Percentiles rank a stretch among this genome's conserved stretches.
Conservation (phyloP, 2,797 vertebrate species). For the Numenius phaeopus region DNA sequence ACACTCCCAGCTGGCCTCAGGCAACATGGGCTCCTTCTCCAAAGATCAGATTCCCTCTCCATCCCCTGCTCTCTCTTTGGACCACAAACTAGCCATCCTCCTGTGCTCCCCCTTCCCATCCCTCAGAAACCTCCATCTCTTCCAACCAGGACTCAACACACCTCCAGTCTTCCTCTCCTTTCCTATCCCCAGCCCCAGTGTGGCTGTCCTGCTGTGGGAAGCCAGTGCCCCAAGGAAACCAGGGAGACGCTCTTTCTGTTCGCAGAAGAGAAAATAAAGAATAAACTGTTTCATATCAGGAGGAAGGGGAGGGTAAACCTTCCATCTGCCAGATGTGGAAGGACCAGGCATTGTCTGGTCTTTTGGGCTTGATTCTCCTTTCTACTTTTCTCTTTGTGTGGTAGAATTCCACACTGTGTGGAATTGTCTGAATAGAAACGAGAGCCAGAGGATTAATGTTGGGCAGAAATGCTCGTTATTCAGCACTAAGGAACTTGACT, state of each 20-base stretch:
- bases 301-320: not conserved
- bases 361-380: not conserved
- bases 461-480: not conserved
- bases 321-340: not conserved
- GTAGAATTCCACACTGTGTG: not conserved
- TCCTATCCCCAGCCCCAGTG: not conserved
- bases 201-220: not conserved
- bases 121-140: not conserved
- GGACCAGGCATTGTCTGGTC: rapidly evolving
- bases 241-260: not conserved
- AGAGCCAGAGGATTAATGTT: not conserved
- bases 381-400: not conserved
- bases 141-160: not conserved
- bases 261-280: not conserved
- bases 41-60: not conserved
- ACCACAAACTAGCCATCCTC: not conserved
- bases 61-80: not conserved
- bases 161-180: not conserved
- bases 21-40: not conserved
- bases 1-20: not conserved
- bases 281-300: not conserved
- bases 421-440: not conserved
- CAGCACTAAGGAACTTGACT: not conserved
- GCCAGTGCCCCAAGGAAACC: not conserved
- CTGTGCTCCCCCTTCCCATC: not conserved